Evolutionary conservation across 2,113 vertebrate species (phyloP), one percentile per base, ranked within the genome.

Genomic region (Pimephales promelas): DNA sequence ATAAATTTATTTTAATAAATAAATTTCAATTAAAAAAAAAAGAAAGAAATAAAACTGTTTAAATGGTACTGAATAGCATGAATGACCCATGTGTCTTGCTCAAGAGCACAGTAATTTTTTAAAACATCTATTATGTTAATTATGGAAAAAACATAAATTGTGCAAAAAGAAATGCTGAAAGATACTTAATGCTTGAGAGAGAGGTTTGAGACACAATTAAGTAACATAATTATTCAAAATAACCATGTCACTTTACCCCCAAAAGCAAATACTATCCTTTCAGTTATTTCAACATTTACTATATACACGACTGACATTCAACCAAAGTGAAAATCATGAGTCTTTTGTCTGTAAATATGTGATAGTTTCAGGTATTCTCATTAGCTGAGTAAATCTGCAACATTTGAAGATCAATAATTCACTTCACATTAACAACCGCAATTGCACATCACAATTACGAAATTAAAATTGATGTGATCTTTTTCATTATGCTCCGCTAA

Each of bases 401-500:
- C 64, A 68, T 40, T 40, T 68, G 34, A 68, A 52, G 26, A 74
- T 74, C 72, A 26, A 31, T 52, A 47, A 74, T 47, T 72, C 40
- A 26, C 40, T 45, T 45, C 40, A 72, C 72, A 52, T 28, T 22
- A 49, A 52, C 47, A 52, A 74, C 47, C 47, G 49, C 72, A 49
- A 74, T 31, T 74, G 52, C 26, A 49, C 72, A 18, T 74, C 26
- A 47, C 40, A 72, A 47, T 72, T 45, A 47, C 70, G 40, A 45
- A 43, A 72, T 72, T 47, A 45, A 72, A 47, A 72, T n/a, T 24
- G 36, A 71, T 72, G 45, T 43, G 68, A 45, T 45, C 40, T 45
- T 43, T 71, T 71, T 72, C 6, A 45, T 45, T 72, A 72, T 72
- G 43, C 70, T 79, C 76, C 16, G 34, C 56, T 45, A 79, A 59